Conservation (phyloP, 2,113 vertebrate species). For the Microcebus ravelobensis region DNA sequence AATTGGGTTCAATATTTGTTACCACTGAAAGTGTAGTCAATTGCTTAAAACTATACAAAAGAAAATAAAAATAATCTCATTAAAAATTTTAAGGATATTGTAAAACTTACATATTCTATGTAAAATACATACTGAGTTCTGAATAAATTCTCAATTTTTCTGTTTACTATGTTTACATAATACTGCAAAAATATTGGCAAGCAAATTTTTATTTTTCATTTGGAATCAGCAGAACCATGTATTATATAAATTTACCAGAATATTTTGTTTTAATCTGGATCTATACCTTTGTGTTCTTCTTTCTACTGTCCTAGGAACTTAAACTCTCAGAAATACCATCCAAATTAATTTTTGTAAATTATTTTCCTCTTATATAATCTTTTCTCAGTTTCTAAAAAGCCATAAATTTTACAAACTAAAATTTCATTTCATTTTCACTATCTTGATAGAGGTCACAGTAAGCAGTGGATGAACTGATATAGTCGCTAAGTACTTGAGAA, state of each 20-base stretch:
- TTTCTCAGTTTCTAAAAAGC: background rate
- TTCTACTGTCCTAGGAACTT: background rate
- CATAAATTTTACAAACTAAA: background rate
- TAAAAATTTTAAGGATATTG: background rate
- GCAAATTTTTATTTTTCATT: background rate
- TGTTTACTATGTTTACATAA: background rate
- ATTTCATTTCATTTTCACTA: background rate
- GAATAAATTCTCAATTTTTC: background rate
- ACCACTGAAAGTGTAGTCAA: constrained; percentile 43
- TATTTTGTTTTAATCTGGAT: background rate
- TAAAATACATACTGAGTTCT: background rate
- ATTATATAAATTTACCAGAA: background rate
- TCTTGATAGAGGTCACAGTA: background rate
- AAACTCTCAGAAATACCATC: constrained; percentile 1
- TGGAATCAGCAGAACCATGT: background rate
- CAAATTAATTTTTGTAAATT: background rate
- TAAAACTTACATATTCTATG: background rate
- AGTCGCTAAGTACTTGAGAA: background rate
- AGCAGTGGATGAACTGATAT: background rate
- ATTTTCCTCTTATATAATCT: background rate
- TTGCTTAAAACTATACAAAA: constrained; percentile 12
- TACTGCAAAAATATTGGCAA: background rate
- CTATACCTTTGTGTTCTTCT: background rate
- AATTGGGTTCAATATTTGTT: constrained; percentile 77
- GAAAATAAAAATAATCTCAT: background rate